Evolutionary conservation across 2,888 invertebrate species (phyloP).

Genomic region (Sialis lutaria): DNA sequence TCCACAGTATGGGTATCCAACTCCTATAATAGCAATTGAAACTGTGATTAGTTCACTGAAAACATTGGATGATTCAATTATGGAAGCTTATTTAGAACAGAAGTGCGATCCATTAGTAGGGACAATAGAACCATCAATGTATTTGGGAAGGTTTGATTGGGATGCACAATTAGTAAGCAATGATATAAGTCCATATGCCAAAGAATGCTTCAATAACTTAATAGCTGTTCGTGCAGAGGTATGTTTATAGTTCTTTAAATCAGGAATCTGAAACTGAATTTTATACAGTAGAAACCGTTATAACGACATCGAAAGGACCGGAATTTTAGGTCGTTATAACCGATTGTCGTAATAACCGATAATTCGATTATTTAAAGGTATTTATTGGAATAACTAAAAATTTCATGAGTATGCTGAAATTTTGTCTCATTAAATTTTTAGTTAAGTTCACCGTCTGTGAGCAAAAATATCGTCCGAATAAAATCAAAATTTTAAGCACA

Average conservation of each 20-base stretch:
- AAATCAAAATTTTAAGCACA: too few species aligned
- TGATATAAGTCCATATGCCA: slow-evolving; percentile 74
- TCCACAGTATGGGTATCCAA: slow-evolving; percentile 52
- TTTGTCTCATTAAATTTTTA: too few species aligned
- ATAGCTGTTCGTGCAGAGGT: slow-evolving; percentile 65
- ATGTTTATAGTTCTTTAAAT: slow-evolving; percentile 7
- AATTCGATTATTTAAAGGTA: too few species aligned
- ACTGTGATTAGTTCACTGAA: slow-evolving; percentile 45
- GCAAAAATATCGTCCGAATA: too few species aligned
- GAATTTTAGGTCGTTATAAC: too few species aligned
- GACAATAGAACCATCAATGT: slow-evolving; percentile 94
- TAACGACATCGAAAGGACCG: too few species aligned
- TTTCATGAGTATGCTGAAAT: too few species aligned
- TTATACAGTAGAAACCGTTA: too few species aligned
- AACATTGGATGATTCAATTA: slow-evolving; percentile 40
- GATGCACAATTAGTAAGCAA: slow-evolving; percentile 56
- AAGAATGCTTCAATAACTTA: slow-evolving; percentile 69
- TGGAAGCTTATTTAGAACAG: slow-evolving; percentile 72
- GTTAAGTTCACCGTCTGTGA: too few species aligned
- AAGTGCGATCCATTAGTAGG: slow-evolving; percentile 89
- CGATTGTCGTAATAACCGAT: too few species aligned
- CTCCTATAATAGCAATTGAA: slow-evolving; percentile 51
- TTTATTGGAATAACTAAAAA: too few species aligned
- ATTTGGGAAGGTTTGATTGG: slow-evolving; percentile 77
- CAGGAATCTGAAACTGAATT: background rate